Evolutionary conservation across 2,113 vertebrate species (phyloP).

Genomic region (Bothrops jararaca): DNA sequence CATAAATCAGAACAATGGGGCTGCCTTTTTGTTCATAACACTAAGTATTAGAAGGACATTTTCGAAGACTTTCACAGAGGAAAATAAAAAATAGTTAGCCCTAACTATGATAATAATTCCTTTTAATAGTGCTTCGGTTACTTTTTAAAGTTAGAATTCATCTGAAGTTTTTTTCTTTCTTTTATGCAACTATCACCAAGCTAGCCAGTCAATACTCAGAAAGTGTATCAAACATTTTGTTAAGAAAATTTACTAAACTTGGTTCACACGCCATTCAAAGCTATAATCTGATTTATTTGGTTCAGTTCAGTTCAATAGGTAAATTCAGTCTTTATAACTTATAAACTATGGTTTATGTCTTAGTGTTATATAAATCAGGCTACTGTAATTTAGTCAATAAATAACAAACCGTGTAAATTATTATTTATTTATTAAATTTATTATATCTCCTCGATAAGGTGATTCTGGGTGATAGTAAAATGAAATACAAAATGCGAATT

Average conservation of each 20-base stretch:
- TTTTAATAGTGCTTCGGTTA: background rate
- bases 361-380: background rate
- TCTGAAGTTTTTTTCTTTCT: background rate
- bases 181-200: background rate
- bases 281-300: background rate
- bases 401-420: background rate
- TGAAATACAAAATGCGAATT: background rate
- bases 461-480: background rate
- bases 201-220: background rate
- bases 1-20: constrained; percentile 58
- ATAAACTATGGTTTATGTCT: background rate
- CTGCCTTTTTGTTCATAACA: constrained; percentile 49
- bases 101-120: background rate
- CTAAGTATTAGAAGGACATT: background rate
- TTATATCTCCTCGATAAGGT: background rate
- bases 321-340: background rate
- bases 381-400: background rate
- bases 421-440: background rate
- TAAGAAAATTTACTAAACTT: background rate
- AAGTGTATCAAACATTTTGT: background rate
- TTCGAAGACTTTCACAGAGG: background rate
- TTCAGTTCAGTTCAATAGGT: background rate
- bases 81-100: background rate
- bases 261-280: background rate
- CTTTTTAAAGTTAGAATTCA: background rate